Evolutionary conservation across 2,888 invertebrate species (phyloP), one percentile per base, ranked within the genome.

Genomic region (Morpho deidamia): DNA sequence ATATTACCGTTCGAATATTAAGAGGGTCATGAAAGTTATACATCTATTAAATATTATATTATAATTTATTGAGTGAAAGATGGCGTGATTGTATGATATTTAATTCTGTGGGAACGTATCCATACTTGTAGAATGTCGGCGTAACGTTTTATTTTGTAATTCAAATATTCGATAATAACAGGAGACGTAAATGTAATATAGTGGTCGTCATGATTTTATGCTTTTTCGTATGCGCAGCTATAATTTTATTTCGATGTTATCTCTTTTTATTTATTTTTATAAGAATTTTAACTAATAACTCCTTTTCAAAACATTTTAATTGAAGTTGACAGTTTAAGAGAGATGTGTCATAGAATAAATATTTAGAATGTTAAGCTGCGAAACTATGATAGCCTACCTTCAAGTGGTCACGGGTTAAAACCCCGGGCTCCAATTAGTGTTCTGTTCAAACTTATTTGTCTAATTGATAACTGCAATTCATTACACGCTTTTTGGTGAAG

Each of bases 1-100:
- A 66, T 63, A 61, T 60, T 56, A 60, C 58, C 51, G 52, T 59
- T 60, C 53, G 57, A 50, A 55, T 58, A 55, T 62, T 59, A 50
- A 57, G 54, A 54, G 50, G 56, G 46, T 45, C 50, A 48, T 53
- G 55, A 53, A 55, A 51, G 53, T 34, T 52, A 52, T 47, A 40
- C 52, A 42, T 58, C 53, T 49, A 53, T 58, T 53, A 48, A 47
- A 56, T 48, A 55, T 51, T 52, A 58, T 51, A 51, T 48, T 44
- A 45, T 54, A 49, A 56, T 58, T 56, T 61, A 58, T 56, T 55
- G 56, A 55, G 52, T 56, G 49, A 53, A 55, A 52, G 45, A 56
- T 51, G 37, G 12, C 10, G 23, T 40, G 39, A 51, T 53, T 37
- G 44, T 47, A 48, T 51, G 41, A 51, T 33, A 55, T 53, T 50